Conservation (phyloP, 2,113 vertebrate species). For the Melanerpes aurifrons region DNA sequence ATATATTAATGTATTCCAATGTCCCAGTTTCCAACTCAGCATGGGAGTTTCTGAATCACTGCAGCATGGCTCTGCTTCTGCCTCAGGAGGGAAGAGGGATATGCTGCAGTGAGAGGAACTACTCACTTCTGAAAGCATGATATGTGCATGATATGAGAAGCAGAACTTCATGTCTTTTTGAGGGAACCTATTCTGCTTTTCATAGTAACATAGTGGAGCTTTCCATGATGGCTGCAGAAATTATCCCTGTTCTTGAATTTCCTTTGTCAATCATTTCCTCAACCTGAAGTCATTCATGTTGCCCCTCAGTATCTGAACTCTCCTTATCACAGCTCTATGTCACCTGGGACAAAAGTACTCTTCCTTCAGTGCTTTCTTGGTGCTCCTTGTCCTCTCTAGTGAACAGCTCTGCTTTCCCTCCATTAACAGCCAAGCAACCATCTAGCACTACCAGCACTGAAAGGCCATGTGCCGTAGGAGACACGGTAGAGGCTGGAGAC, state of each 20-base stretch:
- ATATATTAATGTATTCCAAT: neutral
- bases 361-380: neutral
- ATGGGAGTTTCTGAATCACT: neutral
- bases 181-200: neutral
- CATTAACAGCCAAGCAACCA: neutral
- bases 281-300: fast-evolving
- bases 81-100: neutral
- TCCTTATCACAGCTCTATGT: neutral
- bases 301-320: neutral
- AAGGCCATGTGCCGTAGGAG: neutral
- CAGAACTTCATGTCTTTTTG: neutral
- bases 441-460: neutral
- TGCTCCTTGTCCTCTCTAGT: neutral
- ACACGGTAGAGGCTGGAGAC: neutral
- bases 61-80: neutral
- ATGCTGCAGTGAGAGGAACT: neutral
- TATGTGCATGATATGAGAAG: neutral
- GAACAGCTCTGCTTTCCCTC: neutral
- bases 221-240: neutral
- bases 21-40: neutral
- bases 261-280: neutral
- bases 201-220: neutral
- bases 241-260: neutral
- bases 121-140: neutral
- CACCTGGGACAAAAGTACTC: neutral